Evolutionary conservation across 2,797 vertebrate genomes (phyloP).

Genomic region (Sternotherus odoratus): DNA sequence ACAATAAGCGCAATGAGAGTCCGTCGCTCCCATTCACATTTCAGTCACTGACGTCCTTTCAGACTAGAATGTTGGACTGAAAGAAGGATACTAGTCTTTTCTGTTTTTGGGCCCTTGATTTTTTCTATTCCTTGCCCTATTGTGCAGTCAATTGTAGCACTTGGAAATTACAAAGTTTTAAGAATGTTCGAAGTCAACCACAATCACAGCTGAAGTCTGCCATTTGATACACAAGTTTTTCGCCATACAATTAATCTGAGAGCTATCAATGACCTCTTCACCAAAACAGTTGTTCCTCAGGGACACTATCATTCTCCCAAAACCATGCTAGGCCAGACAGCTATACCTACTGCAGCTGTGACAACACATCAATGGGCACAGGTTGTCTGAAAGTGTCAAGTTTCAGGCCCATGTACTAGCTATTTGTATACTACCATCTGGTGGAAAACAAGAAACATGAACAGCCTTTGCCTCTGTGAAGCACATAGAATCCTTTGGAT

Average conservation of each 20-base stretch:
- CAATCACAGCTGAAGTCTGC: background rate
- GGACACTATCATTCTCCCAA: background rate
- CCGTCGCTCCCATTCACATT: background rate
- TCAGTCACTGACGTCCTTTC: background rate
- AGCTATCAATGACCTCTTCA: background rate
- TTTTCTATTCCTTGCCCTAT: rapidly evolving
- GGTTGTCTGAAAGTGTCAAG: rapidly evolving
- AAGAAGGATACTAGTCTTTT: background rate
- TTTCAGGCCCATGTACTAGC: background rate
- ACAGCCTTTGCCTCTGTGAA: background rate
- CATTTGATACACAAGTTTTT: background rate
- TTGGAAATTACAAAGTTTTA: background rate
- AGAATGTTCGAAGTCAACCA: background rate
- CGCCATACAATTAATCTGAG: background rate
- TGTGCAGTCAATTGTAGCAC: background rate
- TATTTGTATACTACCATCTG: background rate
- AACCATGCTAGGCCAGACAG: background rate
- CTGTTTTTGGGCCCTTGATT: background rate
- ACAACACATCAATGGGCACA: background rate
- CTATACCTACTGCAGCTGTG: background rate
- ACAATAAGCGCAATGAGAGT: rapidly evolving
- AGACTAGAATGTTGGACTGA: background rate
- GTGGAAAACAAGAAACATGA: background rate
- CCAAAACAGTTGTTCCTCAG: background rate
- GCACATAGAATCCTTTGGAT: background rate